A percentile compares a stretch with the other conserved stretches of the same genome.
Conservation (phyloP, 2,113 vertebrate species). For the Sarotherodon lohbergeri region DNA sequence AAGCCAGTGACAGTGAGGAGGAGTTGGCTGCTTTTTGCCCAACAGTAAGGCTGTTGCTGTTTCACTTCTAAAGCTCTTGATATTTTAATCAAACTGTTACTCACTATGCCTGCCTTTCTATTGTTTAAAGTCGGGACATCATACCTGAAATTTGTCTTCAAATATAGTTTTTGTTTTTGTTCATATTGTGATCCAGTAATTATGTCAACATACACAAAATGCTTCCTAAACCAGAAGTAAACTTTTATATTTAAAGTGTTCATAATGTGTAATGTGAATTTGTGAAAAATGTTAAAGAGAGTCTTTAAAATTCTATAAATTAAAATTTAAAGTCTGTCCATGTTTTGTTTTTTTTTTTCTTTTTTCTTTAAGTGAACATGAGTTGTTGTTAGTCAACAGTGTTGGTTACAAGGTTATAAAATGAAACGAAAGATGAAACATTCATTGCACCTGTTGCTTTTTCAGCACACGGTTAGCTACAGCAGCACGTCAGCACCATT, state of each 20-base stretch:
- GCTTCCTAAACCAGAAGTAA: not conserved
- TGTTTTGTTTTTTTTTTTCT: not conserved
- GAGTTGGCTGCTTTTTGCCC: constrained; percentile 95
- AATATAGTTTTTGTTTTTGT: not conserved
- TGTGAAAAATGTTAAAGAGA: not conserved
- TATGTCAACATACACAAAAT: not conserved
- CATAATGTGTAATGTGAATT: not conserved
- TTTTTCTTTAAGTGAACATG: not conserved
- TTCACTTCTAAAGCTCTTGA: not conserved
- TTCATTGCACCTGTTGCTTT: not conserved
- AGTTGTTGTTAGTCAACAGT: not conserved
- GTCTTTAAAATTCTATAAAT: not conserved
- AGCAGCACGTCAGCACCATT: not conserved
- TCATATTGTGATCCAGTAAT: not conserved
- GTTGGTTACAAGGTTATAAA: not conserved
- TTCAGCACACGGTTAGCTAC: not conserved
- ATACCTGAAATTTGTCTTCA: not conserved
- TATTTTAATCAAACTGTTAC: not conserved
- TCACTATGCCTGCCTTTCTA: not conserved
- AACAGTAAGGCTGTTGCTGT: constrained; percentile 70
- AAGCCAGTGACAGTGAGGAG: constrained; percentile 88
- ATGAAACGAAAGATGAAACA: not conserved
- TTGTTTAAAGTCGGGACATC: not conserved
- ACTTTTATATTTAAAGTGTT: not conserved
- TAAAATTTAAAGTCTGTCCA: not conserved